Evolutionary conservation across 2,113 vertebrate species (phyloP).

Genomic region (Tonatia bakeri): DNA sequence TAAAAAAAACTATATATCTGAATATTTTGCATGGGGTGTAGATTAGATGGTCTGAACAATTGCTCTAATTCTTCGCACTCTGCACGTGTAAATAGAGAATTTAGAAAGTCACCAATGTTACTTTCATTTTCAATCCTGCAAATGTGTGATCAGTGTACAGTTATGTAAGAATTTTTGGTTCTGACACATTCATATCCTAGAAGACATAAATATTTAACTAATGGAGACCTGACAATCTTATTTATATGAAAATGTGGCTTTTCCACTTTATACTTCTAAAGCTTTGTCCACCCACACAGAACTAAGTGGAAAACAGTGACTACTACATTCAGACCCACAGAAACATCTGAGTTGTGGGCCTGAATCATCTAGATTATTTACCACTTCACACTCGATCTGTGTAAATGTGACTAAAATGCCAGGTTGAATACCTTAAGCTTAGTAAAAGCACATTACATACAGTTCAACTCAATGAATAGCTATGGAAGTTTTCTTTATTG

Average conservation of each 20-base stretch:
- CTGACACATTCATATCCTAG: constrained; percentile 36
- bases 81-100: constrained; percentile 48
- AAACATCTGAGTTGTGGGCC: background rate
- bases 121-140: constrained; percentile 72
- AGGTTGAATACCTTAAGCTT: background rate
- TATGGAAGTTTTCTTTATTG: constrained; percentile 87
- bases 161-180: constrained; percentile 56
- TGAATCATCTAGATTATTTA: constrained; percentile 16
- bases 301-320: constrained; percentile 8
- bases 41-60: background rate
- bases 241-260: constrained; percentile 45
- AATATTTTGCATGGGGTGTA: background rate
- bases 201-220: constrained; percentile 42
- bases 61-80: background rate
- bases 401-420: background rate
- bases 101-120: constrained; percentile 58
- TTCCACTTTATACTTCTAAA: constrained; percentile 20
- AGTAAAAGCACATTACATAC: constrained; percentile 71
- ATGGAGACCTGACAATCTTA: background rate
- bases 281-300: background rate
- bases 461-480: constrained; percentile 69
- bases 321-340: background rate
- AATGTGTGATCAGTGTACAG: constrained; percentile 49
- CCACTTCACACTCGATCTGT: background rate
- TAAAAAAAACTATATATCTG: background rate